Conservation (phyloP, 2,113 vertebrate species). For the Stigmatopora argus region DNA sequence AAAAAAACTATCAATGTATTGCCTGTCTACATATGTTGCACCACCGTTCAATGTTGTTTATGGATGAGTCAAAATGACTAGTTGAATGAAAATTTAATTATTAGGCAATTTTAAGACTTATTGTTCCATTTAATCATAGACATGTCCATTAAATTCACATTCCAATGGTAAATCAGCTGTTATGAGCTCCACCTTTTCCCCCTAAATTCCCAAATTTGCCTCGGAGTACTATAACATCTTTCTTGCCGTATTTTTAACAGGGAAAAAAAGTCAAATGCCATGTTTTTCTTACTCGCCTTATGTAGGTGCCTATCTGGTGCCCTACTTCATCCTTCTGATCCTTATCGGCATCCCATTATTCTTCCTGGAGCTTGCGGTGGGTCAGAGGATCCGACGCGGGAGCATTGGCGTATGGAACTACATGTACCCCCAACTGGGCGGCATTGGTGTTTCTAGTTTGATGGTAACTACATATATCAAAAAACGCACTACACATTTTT, state of each 20-base stretch:
- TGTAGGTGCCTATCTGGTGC: constrained; percentile 91
- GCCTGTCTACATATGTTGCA: too few species aligned
- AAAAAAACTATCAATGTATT: too few species aligned
- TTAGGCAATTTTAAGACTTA: too few species aligned
- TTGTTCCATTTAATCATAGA: too few species aligned
- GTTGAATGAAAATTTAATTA: too few species aligned
- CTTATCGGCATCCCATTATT: constrained; percentile 94
- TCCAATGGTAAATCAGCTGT: too few species aligned
- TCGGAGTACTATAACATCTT: constrained; percentile 9
- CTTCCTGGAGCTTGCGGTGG: constrained; percentile 95
- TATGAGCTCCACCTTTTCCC: too few species aligned
- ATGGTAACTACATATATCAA: constrained; percentile 71
- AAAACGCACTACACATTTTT: too few species aligned
- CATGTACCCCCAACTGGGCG: constrained; percentile 85
- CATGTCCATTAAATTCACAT: too few species aligned
- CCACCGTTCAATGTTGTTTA: too few species aligned
- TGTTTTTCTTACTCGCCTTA: constrained; percentile 1
- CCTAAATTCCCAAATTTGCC: constrained; percentile 19
- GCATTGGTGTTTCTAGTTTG: constrained; percentile 92
- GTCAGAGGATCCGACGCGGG: constrained; percentile 90
- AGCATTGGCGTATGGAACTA: constrained; percentile 98
- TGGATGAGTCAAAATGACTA: too few species aligned
- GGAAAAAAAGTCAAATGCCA: not conserved
- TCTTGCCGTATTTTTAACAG: not conserved
- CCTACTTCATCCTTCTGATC: constrained; percentile 90